phyloP scores from a whole-genome alignment of 2,888 invertebrate species.

The Drosophila nr. fundita region DNA sequence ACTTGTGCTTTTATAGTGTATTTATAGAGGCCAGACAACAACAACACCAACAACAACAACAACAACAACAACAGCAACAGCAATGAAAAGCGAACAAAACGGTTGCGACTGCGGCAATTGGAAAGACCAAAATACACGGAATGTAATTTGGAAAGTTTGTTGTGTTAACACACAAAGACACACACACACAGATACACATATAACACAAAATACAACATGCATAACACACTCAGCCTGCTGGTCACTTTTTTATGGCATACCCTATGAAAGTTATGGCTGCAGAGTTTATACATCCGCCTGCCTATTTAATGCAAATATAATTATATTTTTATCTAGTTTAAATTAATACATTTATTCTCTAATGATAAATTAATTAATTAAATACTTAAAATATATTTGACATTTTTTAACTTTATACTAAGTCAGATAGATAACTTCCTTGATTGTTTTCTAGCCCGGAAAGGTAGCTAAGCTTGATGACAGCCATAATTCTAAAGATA shows the following conservation, averaged over 20 bases:
- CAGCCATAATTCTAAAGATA: too few relatives aligned
- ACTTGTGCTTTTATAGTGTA: slow-evolving; percentile 26
- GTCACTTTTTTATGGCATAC: slow-evolving; percentile 44
- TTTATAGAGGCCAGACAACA: slow-evolving; percentile 43
- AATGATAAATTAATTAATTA: background rate
- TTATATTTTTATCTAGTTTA: background rate
- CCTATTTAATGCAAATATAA: background rate
- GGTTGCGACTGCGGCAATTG: slow-evolving; percentile 29
- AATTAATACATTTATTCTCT: background rate
- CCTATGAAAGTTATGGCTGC: slow-evolving; percentile 5
- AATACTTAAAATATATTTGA: background rate
- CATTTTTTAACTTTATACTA: background rate
- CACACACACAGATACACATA: slow-evolving; percentile 1
- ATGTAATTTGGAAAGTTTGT: slow-evolving; percentile 79
- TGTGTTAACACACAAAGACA: slow-evolving; percentile 43
- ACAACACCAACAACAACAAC: slow-evolving; percentile 10
- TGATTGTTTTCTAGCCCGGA: background rate
- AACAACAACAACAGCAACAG: background rate
- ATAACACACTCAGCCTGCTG: slow-evolving; percentile 50
- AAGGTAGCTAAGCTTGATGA: too few relatives aligned
- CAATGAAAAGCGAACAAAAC: slow-evolving; percentile 1
- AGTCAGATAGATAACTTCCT: fast-evolving
- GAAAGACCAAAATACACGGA: slow-evolving; percentile 50
- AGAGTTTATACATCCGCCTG: background rate
- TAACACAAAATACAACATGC: slow-evolving; percentile 1